phyloP scores from a whole-genome alignment of 1,140 invertebrate genomes.

The Procambarus virginalis region DNA sequence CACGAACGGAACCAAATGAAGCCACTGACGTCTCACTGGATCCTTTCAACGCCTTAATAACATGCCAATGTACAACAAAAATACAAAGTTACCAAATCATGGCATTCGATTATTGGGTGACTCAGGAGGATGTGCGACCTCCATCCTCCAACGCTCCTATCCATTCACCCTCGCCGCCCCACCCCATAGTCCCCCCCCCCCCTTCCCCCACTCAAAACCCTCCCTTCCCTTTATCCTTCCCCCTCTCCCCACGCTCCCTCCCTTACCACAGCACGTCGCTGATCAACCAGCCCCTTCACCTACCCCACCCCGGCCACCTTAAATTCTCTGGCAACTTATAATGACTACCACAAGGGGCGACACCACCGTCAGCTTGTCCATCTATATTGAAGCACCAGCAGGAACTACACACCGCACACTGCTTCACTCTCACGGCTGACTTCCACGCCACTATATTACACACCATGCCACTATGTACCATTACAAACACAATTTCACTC shows the following conservation, averaged over 20 bases:
- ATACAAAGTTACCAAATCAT: background rate
- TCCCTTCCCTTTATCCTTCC: conserved; percentile 4
- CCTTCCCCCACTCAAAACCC: background rate
- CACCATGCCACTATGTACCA: too few species aligned
- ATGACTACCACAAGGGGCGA: conserved; percentile 10
- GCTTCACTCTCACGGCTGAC: background rate
- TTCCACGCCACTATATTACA: too few species aligned
- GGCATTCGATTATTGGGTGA: conserved; percentile 6
- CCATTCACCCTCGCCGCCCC: background rate
- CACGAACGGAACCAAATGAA: background rate
- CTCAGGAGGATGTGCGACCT: conserved; percentile 38
- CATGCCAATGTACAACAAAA: background rate
- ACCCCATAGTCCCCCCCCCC: background rate
- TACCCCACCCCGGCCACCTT: background rate
- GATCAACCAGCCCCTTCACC: too few species aligned
- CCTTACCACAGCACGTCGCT: too few species aligned
- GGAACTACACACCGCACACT: background rate
- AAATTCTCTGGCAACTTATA: conserved; percentile 9
- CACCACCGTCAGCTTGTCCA: background rate
- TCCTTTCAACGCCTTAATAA: too few species aligned
- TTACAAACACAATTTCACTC: too few species aligned
- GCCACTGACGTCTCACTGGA: too few species aligned
- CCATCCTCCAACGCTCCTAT: background rate
- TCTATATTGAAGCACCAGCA: background rate
- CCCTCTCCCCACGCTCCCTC: background rate